Base-by-base conservation (phyloP, 1,140 invertebrate species). In the Chionoecetes opilio region DNA sequence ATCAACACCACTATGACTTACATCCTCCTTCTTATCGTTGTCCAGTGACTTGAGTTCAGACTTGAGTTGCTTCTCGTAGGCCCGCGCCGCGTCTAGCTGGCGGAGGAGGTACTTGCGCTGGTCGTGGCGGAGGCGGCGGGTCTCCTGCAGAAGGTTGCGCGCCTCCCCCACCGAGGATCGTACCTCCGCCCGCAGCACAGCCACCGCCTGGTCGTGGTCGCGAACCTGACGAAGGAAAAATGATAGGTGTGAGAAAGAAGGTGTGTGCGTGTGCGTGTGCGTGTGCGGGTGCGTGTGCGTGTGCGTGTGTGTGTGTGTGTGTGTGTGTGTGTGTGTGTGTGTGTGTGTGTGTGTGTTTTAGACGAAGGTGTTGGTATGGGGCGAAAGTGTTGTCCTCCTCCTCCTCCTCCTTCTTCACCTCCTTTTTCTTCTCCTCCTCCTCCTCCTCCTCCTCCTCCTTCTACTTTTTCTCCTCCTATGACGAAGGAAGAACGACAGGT, bases 61-160 rank as follows among this genome's bases (percentile, higher is more conserved):
- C 93, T 96, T 96, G 35, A 96, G 84, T 46, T 96, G 96, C 93
- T 96, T 96, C 93, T 96, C 96, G 75, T 95, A 96, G 88, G 96
- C 96, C n/a, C 96, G 53, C 14, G 94, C 95, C 14, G 96, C 96
- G 85, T 96, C 96, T 14, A 96, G 95, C 93, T 96, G 96, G 17
- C 96, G 89, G 84, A 95, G 93, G 46, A 96, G 96, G 89, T 96
- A 96, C 91, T 95, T 94, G 53, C 96, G 94, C 46, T 96, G 96
- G 93, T 96, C 96, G 82, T 96, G 96, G 11, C 94, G 84, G 84
- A 96, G 89, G 26, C 95, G 85, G 9, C 96, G 94, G 0, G 96
- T 96, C 95, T 96, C 96, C 87, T 96, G 96, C 34, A 94, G 95
- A 14, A 96, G 94, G 32, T 91, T 96, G 35, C 95, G 94, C 0